Percentiles rank a stretch among this genome's conserved stretches.
These are phyloP conservation scores for Chirona hameri DNA, from an alignment of 2,888 invertebrate genomes.

Conservation along the genomic window DNA sequence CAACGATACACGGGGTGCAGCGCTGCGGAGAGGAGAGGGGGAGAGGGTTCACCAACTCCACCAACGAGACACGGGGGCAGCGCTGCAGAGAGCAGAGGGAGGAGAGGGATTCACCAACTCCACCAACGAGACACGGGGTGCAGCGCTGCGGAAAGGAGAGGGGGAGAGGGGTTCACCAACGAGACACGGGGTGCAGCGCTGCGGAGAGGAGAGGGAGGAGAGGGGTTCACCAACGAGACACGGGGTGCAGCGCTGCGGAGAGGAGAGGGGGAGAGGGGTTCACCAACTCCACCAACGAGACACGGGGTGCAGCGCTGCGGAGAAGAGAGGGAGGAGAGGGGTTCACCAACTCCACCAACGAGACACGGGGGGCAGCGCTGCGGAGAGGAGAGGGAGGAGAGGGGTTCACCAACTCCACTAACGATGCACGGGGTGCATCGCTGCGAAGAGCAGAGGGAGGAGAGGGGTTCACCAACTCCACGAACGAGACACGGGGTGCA, in stretches of 20 bases:
- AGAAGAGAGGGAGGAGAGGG: not conserved
- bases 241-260: constrained; percentile 48
- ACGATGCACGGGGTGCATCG: constrained; percentile 41
- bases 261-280: not conserved
- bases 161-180: too few relatives aligned
- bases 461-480: too few relatives aligned
- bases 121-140: too few relatives aligned
- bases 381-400: constrained; percentile 34
- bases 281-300: too few relatives aligned
- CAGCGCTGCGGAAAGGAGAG: constrained; percentile 49
- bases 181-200: constrained; percentile 47
- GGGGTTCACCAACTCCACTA: too few relatives aligned
- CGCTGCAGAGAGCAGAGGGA: constrained; percentile 49
- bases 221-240: too few relatives aligned
- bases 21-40: constrained; percentile 49
- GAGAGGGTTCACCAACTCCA: too few relatives aligned
- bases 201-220: constrained; percentile 36
- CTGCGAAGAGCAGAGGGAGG: constrained; percentile 47
- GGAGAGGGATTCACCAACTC: too few relatives aligned
- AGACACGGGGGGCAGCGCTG: constrained; percentile 47
- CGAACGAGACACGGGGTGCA: too few relatives aligned
- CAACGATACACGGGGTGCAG: too few relatives aligned
- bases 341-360: too few relatives aligned
- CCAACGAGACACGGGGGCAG: too few relatives aligned
- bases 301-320: constrained; percentile 48